Percentiles rank a stretch among this genome's conserved stretches.
phyloP scores from a whole-genome alignment of 1,140 invertebrate genomes.

The Yoshiicerus persimilis region DNA sequence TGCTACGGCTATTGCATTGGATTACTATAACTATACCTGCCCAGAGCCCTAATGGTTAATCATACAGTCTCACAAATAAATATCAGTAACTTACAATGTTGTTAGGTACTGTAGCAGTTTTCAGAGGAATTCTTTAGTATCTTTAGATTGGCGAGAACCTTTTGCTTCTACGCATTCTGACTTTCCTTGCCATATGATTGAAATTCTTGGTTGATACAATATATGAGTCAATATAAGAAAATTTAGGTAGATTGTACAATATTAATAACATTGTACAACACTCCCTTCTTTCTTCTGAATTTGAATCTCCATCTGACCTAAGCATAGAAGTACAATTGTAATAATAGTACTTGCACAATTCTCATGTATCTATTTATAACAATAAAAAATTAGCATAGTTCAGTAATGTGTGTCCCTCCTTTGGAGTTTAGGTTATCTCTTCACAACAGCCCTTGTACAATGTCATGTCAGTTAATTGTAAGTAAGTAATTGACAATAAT shows the following conservation, averaged over 20 bases:
- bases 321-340: not conserved
- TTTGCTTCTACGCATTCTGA: not conserved
- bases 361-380: not conserved
- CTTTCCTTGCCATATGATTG: not conserved
- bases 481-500: not conserved
- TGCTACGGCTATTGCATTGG: no score
- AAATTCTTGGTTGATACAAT: not conserved
- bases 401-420: not conserved
- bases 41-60: no score
- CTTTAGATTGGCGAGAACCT: not conserved
- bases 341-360: not conserved
- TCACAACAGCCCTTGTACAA: not conserved
- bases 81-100: not conserved
- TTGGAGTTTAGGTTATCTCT: not conserved
- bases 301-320: not conserved
- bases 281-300: not conserved
- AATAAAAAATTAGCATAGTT: not conserved
- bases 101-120: not conserved
- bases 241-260: no score
- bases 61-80: not conserved
- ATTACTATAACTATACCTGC: not conserved
- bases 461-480: not conserved
- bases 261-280: not conserved
- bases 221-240: not conserved
- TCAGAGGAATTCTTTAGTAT: not conserved